A percentile compares a stretch with the other conserved stretches of the same genome.
Evolutionary conservation across 2,113 vertebrate genomes (phyloP).

Genomic region (Telmatochromis sp.): DNA sequence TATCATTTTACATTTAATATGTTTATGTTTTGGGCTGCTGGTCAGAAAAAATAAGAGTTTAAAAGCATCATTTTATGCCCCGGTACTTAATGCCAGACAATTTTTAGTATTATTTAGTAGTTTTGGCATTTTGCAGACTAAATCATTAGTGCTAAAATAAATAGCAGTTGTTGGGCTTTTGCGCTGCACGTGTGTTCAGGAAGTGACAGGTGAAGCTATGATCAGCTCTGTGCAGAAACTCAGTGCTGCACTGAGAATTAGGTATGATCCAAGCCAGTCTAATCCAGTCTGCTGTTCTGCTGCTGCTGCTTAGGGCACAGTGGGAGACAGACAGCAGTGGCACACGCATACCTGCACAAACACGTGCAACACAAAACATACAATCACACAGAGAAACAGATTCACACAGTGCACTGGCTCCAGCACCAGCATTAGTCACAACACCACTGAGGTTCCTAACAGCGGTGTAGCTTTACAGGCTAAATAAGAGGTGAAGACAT

Average conservation of each 20-base stretch:
- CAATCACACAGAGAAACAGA: neutral
- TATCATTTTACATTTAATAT: neutral
- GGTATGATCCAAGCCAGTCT: slow-evolving; percentile 19
- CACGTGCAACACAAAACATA: neutral
- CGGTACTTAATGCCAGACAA: neutral
- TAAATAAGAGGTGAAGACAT: slow-evolving; percentile 11
- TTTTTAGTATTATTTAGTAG: neutral
- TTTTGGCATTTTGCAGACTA: neutral
- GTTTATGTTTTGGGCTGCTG: neutral
- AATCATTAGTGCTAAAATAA: neutral
- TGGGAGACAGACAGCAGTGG: neutral
- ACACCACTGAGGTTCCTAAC: neutral
- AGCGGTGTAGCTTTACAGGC: neutral
- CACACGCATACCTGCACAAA: neutral
- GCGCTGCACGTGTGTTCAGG: neutral
- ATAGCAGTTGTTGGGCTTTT: neutral
- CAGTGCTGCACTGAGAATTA: neutral
- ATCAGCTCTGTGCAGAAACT: slow-evolving; percentile 3
- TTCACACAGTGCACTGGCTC: neutral
- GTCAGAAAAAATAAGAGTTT: neutral
- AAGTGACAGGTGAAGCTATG: slow-evolving; percentile 2
- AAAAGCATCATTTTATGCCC: neutral
- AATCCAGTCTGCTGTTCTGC: slow-evolving; percentile 30
- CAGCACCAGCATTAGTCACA: slow-evolving; percentile 27
- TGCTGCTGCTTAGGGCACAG: slow-evolving; percentile 19